phyloP scores from a whole-genome alignment of 2,888 invertebrate genomes.

The Dasysyrphus albostriatus region DNA sequence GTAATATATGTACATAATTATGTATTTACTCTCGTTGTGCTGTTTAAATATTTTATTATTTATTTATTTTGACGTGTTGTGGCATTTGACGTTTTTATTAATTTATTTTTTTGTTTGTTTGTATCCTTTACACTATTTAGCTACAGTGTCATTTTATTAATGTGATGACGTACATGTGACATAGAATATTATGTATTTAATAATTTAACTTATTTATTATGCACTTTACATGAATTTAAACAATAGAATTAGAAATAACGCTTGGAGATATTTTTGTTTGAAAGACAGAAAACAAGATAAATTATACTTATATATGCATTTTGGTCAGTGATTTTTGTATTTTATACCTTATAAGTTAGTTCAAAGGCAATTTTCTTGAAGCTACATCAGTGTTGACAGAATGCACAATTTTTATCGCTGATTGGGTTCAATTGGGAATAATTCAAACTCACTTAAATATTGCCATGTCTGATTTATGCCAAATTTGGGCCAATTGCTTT shows the following conservation, averaged over 20 bases:
- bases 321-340: no score
- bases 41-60: slow-evolving; percentile 5
- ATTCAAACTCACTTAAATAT: no score
- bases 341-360: no score
- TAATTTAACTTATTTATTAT: not conserved
- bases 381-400: no score
- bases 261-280: not conserved
- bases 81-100: slow-evolving; percentile 69
- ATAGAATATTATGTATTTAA: not conserved
- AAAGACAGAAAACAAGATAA: no score
- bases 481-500: no score
- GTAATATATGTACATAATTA: slow-evolving; percentile 1
- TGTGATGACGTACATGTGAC: not conserved
- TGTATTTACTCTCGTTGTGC: not conserved
- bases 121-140: not conserved
- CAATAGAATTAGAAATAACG: not conserved
- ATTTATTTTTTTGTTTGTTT: slow-evolving; percentile 34
- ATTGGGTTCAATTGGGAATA: no score
- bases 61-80: slow-evolving; percentile 61
- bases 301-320: no score
- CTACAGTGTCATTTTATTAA: not conserved
- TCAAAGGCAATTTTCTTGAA: no score
- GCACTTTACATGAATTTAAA: not conserved
- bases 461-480: no score
- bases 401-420: no score